Evolutionary conservation across 2,797 vertebrate genomes (phyloP), one percentile per base, ranked within the genome.

Genomic region (Vespertilio murinus): DNA sequence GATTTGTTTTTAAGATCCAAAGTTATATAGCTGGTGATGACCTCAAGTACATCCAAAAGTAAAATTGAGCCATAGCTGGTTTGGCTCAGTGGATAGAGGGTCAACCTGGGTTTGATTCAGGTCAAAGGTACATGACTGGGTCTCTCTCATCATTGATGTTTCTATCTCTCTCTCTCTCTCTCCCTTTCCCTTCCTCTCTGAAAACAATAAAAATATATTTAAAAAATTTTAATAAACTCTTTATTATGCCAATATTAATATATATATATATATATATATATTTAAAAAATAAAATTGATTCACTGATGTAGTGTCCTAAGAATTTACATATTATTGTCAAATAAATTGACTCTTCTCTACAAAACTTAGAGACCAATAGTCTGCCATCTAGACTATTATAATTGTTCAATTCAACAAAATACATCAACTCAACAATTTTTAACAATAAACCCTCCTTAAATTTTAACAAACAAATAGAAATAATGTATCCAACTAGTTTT

Each of bases 391-490:
- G 17, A 30, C 22, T 75, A 13, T 61, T 82, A 4, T 52, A 88
- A 79, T 30, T 49, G 25, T 45, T 77, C 67, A 70, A 12, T 35
- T 78, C 8, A 79, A 75, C 65, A 35, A 75, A 88, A 81, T 45
- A 13, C 7, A 59, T 56, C 14, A 82, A 28, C 64, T 91, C 30
- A 90, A 71, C 20, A 70, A 45, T 40, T 83, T 90, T 92, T 73
- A 82, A 33, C n/a, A 84, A 79, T 61, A 61, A 61, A 8, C 16
- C 8, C 70, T 95, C 47, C 11, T 28, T 23, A 42, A 2, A 17
- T 91, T 90, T 94, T 86, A 95, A 81, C 9, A 93, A 74, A 49
- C 23, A 91, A 83, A 45, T 9, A 83, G 65, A 92, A 85, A 83
- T 38, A 94, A 87, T 5, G 10, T 65, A 73, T 23, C 14, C n/a